Conservation (phyloP, 2,797 vertebrate genomes). For the Apodemus agrarius region DNA sequence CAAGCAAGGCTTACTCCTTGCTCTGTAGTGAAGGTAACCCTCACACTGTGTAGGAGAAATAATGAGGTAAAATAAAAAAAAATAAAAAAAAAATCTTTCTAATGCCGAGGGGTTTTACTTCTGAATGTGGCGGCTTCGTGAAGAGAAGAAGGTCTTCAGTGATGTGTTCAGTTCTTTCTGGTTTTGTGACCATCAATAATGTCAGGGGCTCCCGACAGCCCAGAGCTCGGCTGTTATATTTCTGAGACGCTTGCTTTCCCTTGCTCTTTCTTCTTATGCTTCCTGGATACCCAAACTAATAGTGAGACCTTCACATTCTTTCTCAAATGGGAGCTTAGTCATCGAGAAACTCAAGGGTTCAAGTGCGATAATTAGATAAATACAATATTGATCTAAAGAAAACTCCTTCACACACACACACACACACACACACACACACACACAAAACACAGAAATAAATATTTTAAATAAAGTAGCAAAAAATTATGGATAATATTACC, state of each 20-base stretch:
- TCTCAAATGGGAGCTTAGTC: conserved; percentile 82
- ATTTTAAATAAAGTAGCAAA: conserved; percentile 77
- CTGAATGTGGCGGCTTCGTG: conserved; percentile 24
- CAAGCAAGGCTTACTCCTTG: conserved; percentile 86
- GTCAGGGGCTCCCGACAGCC: not conserved
- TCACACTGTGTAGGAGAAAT: conserved; percentile 77
- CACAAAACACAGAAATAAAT: not conserved
- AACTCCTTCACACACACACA: conserved; percentile 61
- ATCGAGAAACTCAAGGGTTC: conserved; percentile 76
- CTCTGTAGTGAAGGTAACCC: conserved; percentile 87
- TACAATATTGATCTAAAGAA: conserved; percentile 79
- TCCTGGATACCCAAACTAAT: conserved; percentile 82
- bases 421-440: not conserved
- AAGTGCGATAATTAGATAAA: conserved; percentile 83
- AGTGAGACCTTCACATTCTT: conserved; percentile 81
- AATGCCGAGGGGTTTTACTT: conserved; percentile 71
- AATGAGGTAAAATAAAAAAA: conserved; percentile 85
- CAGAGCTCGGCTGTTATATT: conserved; percentile 70
- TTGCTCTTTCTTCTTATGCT: conserved; percentile 79
- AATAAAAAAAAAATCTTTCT: too few species aligned
- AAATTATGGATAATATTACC: conserved; percentile 70
- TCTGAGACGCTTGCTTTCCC: conserved; percentile 73
- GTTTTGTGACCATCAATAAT: conserved; percentile 52
- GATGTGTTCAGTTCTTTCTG: conserved; percentile 61
- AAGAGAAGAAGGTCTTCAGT: conserved; percentile 63